Evolutionary conservation across 2,888 invertebrate genomes (phyloP).

Genomic region (Drosophila colorata): DNA sequence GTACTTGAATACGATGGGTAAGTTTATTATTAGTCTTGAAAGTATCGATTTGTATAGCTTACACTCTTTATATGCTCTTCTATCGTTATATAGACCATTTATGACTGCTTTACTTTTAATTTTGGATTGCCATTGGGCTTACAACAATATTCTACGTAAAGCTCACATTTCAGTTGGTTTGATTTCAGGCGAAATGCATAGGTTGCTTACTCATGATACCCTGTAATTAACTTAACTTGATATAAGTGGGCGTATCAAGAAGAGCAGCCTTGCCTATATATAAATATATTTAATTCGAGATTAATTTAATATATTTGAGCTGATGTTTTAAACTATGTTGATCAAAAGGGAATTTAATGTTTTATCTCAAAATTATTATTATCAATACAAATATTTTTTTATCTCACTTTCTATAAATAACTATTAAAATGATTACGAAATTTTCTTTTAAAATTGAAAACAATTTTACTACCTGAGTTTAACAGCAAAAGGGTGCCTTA

Average conservation of each 20-base stretch:
- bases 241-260: too few relatives aligned
- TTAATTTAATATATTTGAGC: too few relatives aligned
- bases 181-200: not conserved
- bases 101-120: not conserved
- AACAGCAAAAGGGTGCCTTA: too few relatives aligned
- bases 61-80: not conserved
- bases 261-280: too few relatives aligned
- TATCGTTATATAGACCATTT: not conserved
- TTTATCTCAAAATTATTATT: too few relatives aligned
- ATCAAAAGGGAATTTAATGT: too few relatives aligned
- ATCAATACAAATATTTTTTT: too few relatives aligned
- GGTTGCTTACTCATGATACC: not conserved
- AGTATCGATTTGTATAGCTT: not conserved
- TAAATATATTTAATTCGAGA: too few relatives aligned
- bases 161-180: conserved; percentile 1
- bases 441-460: too few relatives aligned
- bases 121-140: not conserved
- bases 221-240: not conserved
- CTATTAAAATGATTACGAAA: not conserved
- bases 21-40: conserved; percentile 8
- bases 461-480: too few relatives aligned
- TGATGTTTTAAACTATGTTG: too few relatives aligned
- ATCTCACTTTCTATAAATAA: not conserved
- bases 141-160: not conserved
- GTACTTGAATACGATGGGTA: conserved; percentile 9